Conservation (phyloP, 2,113 vertebrate species). For the Lepus europaeus region DNA sequence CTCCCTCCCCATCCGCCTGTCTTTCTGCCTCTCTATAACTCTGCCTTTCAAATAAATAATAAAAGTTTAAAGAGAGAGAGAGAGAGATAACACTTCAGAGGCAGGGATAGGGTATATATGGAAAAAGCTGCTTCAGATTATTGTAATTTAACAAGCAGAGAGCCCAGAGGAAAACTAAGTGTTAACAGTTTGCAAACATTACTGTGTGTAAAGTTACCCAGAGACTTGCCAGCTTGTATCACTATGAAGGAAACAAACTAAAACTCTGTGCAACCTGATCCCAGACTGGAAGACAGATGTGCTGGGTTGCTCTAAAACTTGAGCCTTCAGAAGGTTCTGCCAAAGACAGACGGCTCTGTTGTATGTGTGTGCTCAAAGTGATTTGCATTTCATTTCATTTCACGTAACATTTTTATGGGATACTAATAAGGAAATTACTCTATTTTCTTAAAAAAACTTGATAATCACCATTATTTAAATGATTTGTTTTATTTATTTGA, state of each 20-base stretch:
- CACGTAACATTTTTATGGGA: not conserved
- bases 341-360: not conserved
- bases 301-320: not conserved
- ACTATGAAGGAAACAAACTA: not conserved
- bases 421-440: not conserved
- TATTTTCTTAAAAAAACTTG: not conserved
- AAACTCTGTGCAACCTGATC: not conserved
- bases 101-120: slow-evolving; percentile 18
- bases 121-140: slow-evolving; percentile 36
- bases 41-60: too few relatives aligned
- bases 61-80: too few relatives aligned
- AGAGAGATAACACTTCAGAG: not conserved
- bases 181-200: not conserved
- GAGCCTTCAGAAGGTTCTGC: not conserved
- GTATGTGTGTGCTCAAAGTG: not conserved
- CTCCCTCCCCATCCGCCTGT: too few relatives aligned
- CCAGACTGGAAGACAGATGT: not conserved
- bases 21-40: too few relatives aligned
- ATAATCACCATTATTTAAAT: not conserved
- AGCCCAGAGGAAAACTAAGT: slow-evolving; percentile 25
- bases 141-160: slow-evolving; percentile 33
- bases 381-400: not conserved
- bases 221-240: not conserved
- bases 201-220: not conserved
- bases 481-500: too few relatives aligned